Percentiles rank a stretch among this genome's conserved stretches.
Evolutionary conservation across 2,113 vertebrate genomes (phyloP).

Genomic region (Corythoichthys haematopterus): DNA sequence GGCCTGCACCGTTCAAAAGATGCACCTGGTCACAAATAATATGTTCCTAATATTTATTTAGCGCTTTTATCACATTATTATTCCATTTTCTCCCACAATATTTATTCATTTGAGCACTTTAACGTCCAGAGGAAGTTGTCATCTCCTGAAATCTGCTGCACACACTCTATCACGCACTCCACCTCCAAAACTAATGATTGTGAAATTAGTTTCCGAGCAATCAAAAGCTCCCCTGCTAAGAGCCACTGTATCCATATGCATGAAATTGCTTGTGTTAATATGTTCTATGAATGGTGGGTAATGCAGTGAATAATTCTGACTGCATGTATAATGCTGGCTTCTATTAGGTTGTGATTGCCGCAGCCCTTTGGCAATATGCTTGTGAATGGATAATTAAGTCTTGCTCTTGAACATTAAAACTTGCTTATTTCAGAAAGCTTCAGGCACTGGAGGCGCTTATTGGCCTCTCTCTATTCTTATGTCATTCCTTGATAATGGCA

Average conservation of each 20-base stretch:
- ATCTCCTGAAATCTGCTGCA: slow-evolving; percentile 54
- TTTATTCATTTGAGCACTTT: not conserved
- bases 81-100: not conserved
- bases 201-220: slow-evolving; percentile 99
- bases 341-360: slow-evolving; percentile 83
- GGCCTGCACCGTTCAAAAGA: slow-evolving; percentile 69
- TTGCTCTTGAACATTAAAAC: slow-evolving; percentile 81
- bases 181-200: slow-evolving; percentile 94
- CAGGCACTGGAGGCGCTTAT: slow-evolving; percentile 62
- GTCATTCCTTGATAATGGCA: slow-evolving; percentile 39
- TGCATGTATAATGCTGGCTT: slow-evolving; percentile 89
- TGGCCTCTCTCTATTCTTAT: slow-evolving; percentile 54
- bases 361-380: slow-evolving; percentile 84
- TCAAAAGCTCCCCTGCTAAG: slow-evolving; percentile 90
- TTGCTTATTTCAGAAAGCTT: slow-evolving; percentile 74
- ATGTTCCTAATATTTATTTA: not conserved
- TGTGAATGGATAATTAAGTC: slow-evolving; percentile 85
- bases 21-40: slow-evolving; percentile 37
- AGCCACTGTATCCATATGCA: slow-evolving; percentile 98
- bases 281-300: slow-evolving; percentile 93
- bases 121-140: slow-evolving; percentile 37
- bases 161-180: slow-evolving; percentile 56
- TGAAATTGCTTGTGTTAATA: slow-evolving; percentile 99
- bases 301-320: slow-evolving; percentile 89
- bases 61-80: not conserved